A percentile compares a stretch with the other conserved stretches of the same genome.
Evolutionary conservation across 1,140 invertebrate genomes (phyloP).

Genomic region (Triops cancriformis): DNA sequence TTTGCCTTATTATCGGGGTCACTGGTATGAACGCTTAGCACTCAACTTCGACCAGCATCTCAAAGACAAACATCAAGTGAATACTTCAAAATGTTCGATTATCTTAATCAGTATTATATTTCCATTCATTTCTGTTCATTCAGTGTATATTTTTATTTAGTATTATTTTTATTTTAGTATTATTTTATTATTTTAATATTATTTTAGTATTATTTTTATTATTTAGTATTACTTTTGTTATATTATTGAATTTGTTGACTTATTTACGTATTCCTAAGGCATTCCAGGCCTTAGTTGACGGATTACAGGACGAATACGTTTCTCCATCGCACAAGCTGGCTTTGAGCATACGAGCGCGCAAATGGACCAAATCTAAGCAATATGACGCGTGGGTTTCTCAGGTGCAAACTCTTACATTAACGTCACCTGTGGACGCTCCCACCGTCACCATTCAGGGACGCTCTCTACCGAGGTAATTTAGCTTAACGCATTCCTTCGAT

Average conservation of each 20-base stretch:
- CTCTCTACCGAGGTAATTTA: constrained; percentile 27
- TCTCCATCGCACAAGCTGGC: constrained; percentile 39
- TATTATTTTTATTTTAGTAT: not conserved
- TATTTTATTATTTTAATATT: constrained; percentile 18
- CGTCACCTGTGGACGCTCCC: constrained; percentile 34
- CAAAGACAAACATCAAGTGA: constrained; percentile 40
- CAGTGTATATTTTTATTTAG: no score
- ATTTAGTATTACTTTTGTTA: no score
- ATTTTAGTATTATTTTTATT: constrained; percentile 25
- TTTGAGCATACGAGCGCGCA: constrained; percentile 40
- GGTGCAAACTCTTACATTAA: constrained; percentile 24
- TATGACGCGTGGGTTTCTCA: constrained; percentile 21
- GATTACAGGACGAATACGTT: constrained; percentile 40
- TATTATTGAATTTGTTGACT: no score
- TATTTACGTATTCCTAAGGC: no score
- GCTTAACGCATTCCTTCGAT: not conserved
- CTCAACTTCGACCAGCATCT: constrained; percentile 47
- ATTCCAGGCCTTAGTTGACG: constrained; percentile 37
- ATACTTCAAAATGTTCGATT: not conserved
- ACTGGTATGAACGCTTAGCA: constrained; percentile 47
- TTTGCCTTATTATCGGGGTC: constrained; percentile 41
- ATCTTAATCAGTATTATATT: constrained; percentile 15
- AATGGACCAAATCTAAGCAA: constrained; percentile 31
- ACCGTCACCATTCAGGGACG: constrained; percentile 34
- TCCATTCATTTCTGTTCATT: no score